These are phyloP conservation scores for Perccottus glenii DNA, from an alignment of 2,113 vertebrate genomes.

Conservation along the genomic window DNA sequence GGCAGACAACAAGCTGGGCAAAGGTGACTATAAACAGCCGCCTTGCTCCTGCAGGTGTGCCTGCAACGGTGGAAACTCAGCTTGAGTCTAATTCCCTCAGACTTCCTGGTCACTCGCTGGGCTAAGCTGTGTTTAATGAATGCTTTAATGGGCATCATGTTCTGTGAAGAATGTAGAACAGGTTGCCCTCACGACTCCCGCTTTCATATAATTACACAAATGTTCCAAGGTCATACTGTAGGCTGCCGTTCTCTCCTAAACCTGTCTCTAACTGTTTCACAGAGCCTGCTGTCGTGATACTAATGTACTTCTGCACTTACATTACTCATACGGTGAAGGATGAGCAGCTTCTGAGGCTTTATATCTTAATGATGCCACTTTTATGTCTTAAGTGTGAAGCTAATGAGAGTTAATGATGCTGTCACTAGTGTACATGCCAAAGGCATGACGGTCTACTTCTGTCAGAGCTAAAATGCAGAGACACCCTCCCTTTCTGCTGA, in stretches of 20 bases:
- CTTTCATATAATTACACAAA: slow-evolving; percentile 71
- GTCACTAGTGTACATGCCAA: slow-evolving; percentile 4
- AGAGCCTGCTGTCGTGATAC: slow-evolving; percentile 5
- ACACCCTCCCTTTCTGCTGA: slow-evolving; percentile 1
- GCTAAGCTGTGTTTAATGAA: slow-evolving; percentile 84
- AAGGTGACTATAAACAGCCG: slow-evolving; percentile 29
- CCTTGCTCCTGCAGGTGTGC: slow-evolving; percentile 52
- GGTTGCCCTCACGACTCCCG: slow-evolving; percentile 42
- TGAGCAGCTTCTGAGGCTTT: slow-evolving; percentile 1
- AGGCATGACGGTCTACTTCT: slow-evolving; percentile 21
- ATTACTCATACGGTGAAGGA: not conserved
- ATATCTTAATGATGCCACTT: slow-evolving; percentile 1
- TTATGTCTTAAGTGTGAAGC: slow-evolving; percentile 34
- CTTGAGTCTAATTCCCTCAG: slow-evolving; percentile 78
- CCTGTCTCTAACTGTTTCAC: slow-evolving; percentile 26
- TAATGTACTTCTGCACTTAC: not conserved
- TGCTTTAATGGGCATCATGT: slow-evolving; percentile 71
- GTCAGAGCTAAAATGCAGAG: slow-evolving; percentile 5
- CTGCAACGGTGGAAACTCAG: slow-evolving; percentile 67
- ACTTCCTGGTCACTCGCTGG: slow-evolving; percentile 73
- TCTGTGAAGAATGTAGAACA: slow-evolving; percentile 77
- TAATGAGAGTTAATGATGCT: slow-evolving; percentile 60
- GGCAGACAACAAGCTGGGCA: slow-evolving; percentile 6
- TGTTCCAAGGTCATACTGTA: slow-evolving; percentile 62
- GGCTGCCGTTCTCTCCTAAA: slow-evolving; percentile 9